These are phyloP conservation scores for Drosophila niveifrons DNA, from an alignment of 2,888 invertebrate species.

Conservation along the genomic window DNA sequence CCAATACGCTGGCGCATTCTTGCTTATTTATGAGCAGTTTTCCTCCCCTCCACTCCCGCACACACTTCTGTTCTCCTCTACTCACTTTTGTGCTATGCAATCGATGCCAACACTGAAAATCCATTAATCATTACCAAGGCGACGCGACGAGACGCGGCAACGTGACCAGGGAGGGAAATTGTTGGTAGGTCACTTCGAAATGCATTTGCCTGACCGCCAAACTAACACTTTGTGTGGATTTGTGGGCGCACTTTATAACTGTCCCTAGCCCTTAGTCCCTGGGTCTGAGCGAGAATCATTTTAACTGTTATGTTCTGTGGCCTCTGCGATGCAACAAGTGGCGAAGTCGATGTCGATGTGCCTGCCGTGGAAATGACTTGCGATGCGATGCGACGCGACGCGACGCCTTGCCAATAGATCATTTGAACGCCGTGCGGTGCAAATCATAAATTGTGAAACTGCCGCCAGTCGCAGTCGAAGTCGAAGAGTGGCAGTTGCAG, in stretches of 20 bases:
- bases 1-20: slow-evolving; percentile 34
- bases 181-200: slow-evolving; percentile 48
- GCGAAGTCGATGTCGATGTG: slow-evolving; percentile 10
- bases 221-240: slow-evolving; percentile 27
- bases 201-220: slow-evolving; percentile 45
- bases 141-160: slow-evolving; percentile 24
- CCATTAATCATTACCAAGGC: slow-evolving; percentile 58
- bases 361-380: slow-evolving; percentile 47
- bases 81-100: slow-evolving; percentile 28
- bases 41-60: too few relatives aligned
- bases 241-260: slow-evolving; percentile 71
- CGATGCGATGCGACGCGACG: slow-evolving; percentile 34
- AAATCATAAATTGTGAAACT: slow-evolving; percentile 72
- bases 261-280: slow-evolving; percentile 45
- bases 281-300: slow-evolving; percentile 53
- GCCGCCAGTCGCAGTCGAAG: slow-evolving; percentile 35
- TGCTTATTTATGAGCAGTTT: slow-evolving; percentile 52
- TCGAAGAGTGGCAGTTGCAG: slow-evolving; percentile 11
- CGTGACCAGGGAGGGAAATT: slow-evolving; percentile 2
- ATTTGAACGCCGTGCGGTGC: slow-evolving; percentile 75
- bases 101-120: slow-evolving; percentile 58
- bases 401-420: slow-evolving; percentile 66
- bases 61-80: slow-evolving; percentile 3
- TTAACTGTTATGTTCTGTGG: slow-evolving; percentile 61
- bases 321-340: slow-evolving; percentile 65